phyloP scores from a whole-genome alignment of 2,888 invertebrate genomes.

The Chamaedrilus cognettii region DNA sequence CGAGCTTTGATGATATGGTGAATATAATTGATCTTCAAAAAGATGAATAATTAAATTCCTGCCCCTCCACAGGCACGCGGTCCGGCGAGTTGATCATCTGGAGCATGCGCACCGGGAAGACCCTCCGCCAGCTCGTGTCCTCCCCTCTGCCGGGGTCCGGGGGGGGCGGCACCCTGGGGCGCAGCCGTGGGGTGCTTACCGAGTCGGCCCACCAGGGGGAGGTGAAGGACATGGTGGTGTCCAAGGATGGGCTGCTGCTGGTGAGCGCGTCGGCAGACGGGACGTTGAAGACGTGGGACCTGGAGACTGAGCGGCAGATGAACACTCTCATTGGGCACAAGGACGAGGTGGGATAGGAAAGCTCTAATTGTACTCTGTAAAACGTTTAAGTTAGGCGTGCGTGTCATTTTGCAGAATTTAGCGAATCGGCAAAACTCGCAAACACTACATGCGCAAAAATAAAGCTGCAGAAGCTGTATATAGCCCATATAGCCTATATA shows the following conservation, averaged over 20 bases:
- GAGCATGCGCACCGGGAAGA: conserved; percentile 55
- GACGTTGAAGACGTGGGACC: conserved; percentile 57
- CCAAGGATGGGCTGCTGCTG: conserved; percentile 53
- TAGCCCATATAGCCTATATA: too few relatives aligned
- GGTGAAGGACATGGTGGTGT: conserved; percentile 54
- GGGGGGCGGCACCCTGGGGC: conserved; percentile 18
- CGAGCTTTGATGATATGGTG: too few relatives aligned
- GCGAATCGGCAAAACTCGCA: too few relatives aligned
- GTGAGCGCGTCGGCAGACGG: conserved; percentile 58
- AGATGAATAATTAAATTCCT: too few relatives aligned
- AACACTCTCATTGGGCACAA: conserved; percentile 34
- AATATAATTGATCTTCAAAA: too few relatives aligned
- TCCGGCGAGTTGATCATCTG: conserved; percentile 59
- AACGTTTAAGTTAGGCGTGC: too few relatives aligned
- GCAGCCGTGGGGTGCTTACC: conserved; percentile 23
- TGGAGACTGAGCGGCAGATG: conserved; percentile 53
- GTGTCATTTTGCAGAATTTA: too few relatives aligned
- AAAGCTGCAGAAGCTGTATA: too few relatives aligned
- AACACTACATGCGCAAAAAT: too few relatives aligned
- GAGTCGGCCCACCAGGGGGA: conserved; percentile 51
- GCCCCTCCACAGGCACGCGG: conserved; percentile 49
- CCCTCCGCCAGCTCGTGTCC: conserved; percentile 51
- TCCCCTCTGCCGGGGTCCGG: conserved; percentile 38
- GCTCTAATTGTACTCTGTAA: too few relatives aligned
- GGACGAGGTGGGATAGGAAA: conserved; percentile 30